These are phyloP conservation scores for Ctenosaura bakeri DNA, from an alignment of 2,797 vertebrate genomes.

Conservation along the genomic window DNA sequence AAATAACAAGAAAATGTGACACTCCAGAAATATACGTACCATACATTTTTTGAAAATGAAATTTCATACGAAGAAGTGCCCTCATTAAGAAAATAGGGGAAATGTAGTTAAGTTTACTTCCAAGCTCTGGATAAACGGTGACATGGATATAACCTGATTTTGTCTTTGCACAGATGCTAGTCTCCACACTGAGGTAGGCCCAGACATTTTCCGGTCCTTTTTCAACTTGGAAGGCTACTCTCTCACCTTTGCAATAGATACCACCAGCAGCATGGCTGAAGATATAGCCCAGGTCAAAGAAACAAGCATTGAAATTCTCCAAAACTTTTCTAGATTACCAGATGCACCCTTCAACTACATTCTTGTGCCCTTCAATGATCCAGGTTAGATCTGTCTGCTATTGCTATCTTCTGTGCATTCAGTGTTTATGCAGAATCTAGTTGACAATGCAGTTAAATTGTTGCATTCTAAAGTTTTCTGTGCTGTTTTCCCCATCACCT, in stretches of 20 bases:
- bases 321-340: neutral
- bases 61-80: too few species aligned
- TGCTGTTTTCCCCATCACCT: too few species aligned
- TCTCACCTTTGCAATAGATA: constrained; percentile 44
- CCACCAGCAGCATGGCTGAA: constrained; percentile 28
- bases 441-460: neutral
- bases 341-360: constrained; percentile 49
- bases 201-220: constrained; percentile 2
- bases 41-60: too few species aligned
- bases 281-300: constrained; percentile 28
- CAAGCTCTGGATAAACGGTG: too few species aligned
- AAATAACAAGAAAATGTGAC: too few species aligned
- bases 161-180: constrained; percentile 13
- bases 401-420: neutral
- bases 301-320: neutral
- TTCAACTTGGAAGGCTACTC: constrained; percentile 43
- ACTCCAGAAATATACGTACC: too few species aligned
- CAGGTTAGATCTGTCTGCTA: constrained; percentile 9
- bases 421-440: too few species aligned
- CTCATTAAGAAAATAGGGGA: too few species aligned
- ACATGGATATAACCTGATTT: neutral
- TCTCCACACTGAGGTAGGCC: constrained; percentile 16
- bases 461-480: too few species aligned
- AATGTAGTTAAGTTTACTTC: neutral
- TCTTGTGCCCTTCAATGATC: constrained; percentile 50